Evolutionary conservation across 2,888 invertebrate species (phyloP).

Genomic region (Lochmaea capreae): DNA sequence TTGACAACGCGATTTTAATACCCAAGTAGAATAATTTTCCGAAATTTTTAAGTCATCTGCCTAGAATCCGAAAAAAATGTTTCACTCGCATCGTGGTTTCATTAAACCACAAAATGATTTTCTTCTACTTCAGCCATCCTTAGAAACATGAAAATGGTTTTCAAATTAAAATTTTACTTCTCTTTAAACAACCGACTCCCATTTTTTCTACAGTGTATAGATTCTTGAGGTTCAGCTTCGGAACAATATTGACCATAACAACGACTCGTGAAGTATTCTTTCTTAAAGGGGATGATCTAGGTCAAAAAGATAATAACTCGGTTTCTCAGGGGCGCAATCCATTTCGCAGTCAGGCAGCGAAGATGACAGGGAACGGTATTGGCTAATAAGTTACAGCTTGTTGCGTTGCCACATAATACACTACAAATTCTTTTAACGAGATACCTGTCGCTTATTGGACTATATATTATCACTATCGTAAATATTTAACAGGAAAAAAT

Average conservation of each 20-base stretch:
- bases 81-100: too few species aligned
- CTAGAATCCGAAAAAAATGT: too few species aligned
- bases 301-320: slow-evolving; percentile 46
- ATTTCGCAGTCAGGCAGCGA: slow-evolving; percentile 35
- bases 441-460: neutral
- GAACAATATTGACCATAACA: slow-evolving; percentile 31
- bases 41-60: too few species aligned
- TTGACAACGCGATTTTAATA: too few species aligned
- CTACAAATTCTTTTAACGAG: neutral
- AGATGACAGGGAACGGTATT: slow-evolving; percentile 39
- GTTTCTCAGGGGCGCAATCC: slow-evolving; percentile 43
- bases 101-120: too few species aligned
- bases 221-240: slow-evolving; percentile 1
- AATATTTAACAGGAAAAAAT: too few species aligned
- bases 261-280: slow-evolving; percentile 12
- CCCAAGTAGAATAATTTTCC: too few species aligned
- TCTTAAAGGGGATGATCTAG: slow-evolving; percentile 39
- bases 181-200: too few species aligned
- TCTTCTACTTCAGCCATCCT: too few species aligned
- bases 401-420: slow-evolving; percentile 15
- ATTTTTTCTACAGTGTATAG: neutral
- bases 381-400: slow-evolving; percentile 40
- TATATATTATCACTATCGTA: too few species aligned
- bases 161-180: too few species aligned
- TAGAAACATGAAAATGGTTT: too few species aligned